Conservation (phyloP, 2,113 vertebrate genomes). For the Benitochromis conjunctus region DNA sequence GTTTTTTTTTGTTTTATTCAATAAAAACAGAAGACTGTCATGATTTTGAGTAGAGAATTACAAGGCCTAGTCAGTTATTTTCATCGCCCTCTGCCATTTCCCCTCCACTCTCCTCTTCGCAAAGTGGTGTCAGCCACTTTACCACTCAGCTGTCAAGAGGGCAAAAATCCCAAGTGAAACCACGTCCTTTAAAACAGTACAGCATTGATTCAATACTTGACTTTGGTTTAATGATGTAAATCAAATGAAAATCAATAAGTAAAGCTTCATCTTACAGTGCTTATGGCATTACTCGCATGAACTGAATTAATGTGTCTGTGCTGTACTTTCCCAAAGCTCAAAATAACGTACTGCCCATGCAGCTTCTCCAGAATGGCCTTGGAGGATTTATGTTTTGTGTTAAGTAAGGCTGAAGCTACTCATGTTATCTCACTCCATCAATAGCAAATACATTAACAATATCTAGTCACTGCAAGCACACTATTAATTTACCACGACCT, state of each 20-base stretch:
- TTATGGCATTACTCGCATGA: background rate
- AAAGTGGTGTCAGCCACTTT: background rate
- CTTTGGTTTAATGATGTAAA: background rate
- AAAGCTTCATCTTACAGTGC: background rate
- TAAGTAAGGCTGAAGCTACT: constrained; percentile 86
- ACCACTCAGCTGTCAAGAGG: background rate
- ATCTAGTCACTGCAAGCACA: constrained; percentile 81
- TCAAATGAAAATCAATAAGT: background rate
- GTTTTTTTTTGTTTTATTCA: background rate
- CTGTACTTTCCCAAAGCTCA: constrained; percentile 12
- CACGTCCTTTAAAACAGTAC: background rate
- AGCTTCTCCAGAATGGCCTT: constrained; percentile 65
- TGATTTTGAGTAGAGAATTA: background rate
- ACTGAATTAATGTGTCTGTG: background rate
- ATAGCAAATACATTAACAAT: constrained; percentile 86
- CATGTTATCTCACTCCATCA: constrained; percentile 84
- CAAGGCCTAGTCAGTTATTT: background rate
- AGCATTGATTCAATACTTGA: background rate
- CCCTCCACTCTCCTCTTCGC: background rate
- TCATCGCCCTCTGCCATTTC: background rate
- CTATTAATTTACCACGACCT: constrained; percentile 84
- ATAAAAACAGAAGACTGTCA: background rate
- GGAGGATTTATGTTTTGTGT: constrained; percentile 85
- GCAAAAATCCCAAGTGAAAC: background rate
- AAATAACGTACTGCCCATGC: constrained; percentile 1